Evolutionary conservation across 2,113 vertebrate species (phyloP), one percentile per base, ranked within the genome.

Genomic region (Dicaeum eximium): DNA sequence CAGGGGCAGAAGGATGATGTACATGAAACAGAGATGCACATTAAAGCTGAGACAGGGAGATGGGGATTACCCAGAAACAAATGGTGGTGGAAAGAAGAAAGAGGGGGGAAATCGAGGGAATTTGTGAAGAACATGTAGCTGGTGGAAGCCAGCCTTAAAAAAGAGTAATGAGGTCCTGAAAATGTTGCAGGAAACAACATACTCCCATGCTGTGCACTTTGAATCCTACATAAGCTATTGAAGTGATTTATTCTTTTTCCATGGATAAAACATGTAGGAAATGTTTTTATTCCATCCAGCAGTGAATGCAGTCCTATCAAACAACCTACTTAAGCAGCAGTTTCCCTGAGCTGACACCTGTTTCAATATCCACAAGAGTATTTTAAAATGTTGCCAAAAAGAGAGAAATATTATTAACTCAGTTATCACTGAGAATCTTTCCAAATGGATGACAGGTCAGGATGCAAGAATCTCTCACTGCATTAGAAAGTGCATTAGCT

Each of bases 11-110:
- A 48, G 35, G 54, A 20, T 1, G 2, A 4, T 4, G 15, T n/a
- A 2, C 50, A 0, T 37, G 50, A 64, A 67, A 27, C 1, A 48
- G 27, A 42, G 44, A 10, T 28, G 11, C 9, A 40, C n/a, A 1
- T 71, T 25, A 31, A 74, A 75, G 23, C 23, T 20, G 33, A 61
- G 47, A 30, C 31, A n/a, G 23, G 24, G 51, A 54, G 33, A 9
- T 40, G 13, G 47, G 15, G 17, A 64, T 47, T 30, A 40, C 9
- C 7, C 15, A 24, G 38, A 50, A 84, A 47, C 28, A 50, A 69
- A 40, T 12, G n/a, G 6, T 51, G 25, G 9, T 69, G 37, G n/a
- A 60, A 54, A 37, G 61, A 28, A 66, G 15, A 35, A 31, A 31
- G 25, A 15, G 31, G 9, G 7, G 9, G 7, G 2, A 10, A 62